A percentile compares a stretch with the other conserved stretches of the same genome.
Evolutionary conservation across 2,888 invertebrate genomes (phyloP).

Genomic region (Agriotes lineatus): DNA sequence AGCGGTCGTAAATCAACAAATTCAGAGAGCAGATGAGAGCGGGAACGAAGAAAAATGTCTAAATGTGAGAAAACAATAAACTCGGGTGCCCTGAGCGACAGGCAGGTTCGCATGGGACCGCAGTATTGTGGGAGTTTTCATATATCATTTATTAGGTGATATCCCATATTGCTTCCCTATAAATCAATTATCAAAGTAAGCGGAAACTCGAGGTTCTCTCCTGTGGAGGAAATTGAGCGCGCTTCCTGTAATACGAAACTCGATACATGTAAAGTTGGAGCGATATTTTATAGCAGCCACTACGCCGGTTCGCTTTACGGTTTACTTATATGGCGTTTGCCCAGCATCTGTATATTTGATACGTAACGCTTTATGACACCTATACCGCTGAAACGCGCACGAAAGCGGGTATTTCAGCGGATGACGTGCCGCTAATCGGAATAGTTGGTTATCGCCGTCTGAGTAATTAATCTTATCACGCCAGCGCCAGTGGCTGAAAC

Average conservation of each 20-base stretch:
- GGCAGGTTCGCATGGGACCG: too few species aligned
- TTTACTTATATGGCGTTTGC: not conserved
- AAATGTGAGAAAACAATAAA: too few species aligned
- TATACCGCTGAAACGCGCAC: not conserved
- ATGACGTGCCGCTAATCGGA: conserved; percentile 11
- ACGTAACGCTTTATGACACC: not conserved
- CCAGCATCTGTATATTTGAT: not conserved
- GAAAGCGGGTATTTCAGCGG: not conserved
- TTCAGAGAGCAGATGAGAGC: too few species aligned
- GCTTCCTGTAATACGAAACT: conserved; percentile 36
- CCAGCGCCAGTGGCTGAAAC: not conserved
- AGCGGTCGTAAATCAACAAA: too few species aligned
- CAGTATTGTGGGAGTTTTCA: too few species aligned
- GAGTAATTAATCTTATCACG: conserved; percentile 11
- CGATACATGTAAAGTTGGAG: conserved; percentile 3
- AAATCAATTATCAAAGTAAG: conserved; percentile 39
- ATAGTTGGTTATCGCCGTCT: conserved; percentile 8
- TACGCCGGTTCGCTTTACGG: not conserved
- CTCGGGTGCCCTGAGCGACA: too few species aligned
- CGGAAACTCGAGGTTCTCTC: conserved; percentile 39
- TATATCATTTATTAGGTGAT: not conserved
- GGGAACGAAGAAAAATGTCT: too few species aligned
- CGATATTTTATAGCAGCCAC: conserved; percentile 5
- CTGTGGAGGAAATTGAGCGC: conserved; percentile 39
- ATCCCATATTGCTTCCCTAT: conserved; percentile 1